Evolutionary conservation across 2,888 invertebrate genomes (phyloP).

Genomic region (Agrotis exclamationis): DNA sequence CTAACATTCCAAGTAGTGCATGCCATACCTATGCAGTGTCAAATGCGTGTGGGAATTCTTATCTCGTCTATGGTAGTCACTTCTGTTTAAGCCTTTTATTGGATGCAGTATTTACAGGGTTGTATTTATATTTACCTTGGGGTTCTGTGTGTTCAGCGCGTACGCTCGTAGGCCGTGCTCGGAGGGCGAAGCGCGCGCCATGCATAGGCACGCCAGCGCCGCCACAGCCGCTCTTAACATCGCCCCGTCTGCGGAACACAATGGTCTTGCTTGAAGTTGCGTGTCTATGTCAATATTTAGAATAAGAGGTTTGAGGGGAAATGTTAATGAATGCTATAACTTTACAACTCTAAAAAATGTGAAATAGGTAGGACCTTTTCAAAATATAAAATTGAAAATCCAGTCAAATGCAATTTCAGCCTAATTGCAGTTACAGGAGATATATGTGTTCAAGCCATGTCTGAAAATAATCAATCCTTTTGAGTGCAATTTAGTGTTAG

Average conservation of each 20-base stretch:
- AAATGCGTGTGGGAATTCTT: conserved; percentile 10
- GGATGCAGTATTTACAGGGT: conserved; percentile 54
- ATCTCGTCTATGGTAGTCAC: conserved; percentile 11
- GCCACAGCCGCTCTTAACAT: conserved; percentile 87
- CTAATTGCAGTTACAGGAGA: too few species aligned
- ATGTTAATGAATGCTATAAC: conserved; percentile 28
- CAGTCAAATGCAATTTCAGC: background rate
- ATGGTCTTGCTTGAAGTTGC: conserved; percentile 38
- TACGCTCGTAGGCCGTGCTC: conserved; percentile 81
- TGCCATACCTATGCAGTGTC: background rate
- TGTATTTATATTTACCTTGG: conserved; percentile 79
- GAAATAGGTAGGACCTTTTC: background rate
- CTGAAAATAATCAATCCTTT: too few species aligned
- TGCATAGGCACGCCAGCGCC: conserved; percentile 88
- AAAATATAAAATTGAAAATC: background rate
- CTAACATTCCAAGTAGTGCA: too few species aligned
- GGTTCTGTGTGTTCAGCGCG: conserved; percentile 76
- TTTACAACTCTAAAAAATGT: background rate
- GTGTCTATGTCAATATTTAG: conserved; percentile 49
- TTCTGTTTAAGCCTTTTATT: conserved; percentile 26
- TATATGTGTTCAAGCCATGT: too few species aligned
- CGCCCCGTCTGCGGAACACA: conserved; percentile 82
- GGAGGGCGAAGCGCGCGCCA: conserved; percentile 87
- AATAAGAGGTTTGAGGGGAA: conserved; percentile 28
- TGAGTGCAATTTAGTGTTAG: too few species aligned